Conservation (phyloP, 2,113 vertebrate species). For the Chitala chitala region DNA sequence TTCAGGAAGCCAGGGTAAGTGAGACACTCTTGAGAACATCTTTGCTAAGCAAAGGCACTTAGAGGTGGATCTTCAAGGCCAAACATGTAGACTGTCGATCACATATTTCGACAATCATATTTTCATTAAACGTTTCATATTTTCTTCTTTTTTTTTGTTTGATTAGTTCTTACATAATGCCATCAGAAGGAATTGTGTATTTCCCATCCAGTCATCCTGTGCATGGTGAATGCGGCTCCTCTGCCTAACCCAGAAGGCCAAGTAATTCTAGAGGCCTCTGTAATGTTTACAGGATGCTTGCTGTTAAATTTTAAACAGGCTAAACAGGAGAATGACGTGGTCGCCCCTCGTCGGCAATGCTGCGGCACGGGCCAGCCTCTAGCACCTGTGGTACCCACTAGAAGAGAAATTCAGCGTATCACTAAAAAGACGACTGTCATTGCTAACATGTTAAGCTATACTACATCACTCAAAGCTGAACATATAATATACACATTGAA, state of each 20-base stretch:
- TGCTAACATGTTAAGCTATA: background rate
- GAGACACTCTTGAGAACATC: too few species aligned
- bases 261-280: slow-evolving; percentile 12
- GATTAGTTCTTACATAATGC: background rate
- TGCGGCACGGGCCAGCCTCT: background rate
- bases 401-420: background rate
- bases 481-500: too few species aligned
- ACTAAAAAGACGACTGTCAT: background rate
- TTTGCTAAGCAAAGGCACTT: too few species aligned
- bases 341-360: background rate
- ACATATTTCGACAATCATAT: too few species aligned
- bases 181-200: background rate
- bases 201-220: background rate
- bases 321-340: background rate
- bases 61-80: too few species aligned
- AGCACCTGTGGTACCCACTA: background rate
- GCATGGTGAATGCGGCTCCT: background rate
- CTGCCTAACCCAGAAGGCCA: background rate
- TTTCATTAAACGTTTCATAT: background rate
- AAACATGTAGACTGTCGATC: too few species aligned
- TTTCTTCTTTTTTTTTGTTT: background rate
- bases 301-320: slow-evolving; percentile 27
- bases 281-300: slow-evolving; percentile 22
- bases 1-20: too few species aligned
- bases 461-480: background rate